Conservation (phyloP, 2,888 invertebrate genomes). For the Choreutis nemorana region DNA sequence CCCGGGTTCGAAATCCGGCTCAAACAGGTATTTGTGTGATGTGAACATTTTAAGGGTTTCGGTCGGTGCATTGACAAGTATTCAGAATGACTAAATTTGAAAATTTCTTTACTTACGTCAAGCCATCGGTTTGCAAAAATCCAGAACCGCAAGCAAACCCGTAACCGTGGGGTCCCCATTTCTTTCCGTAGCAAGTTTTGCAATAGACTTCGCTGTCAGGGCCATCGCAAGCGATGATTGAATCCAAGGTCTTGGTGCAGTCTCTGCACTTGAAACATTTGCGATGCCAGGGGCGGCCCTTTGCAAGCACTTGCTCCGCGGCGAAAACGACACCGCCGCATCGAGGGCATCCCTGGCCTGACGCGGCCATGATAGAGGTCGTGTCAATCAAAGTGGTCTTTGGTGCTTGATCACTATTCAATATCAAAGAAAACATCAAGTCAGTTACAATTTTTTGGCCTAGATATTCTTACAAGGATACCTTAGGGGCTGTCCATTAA, state of each 20-base stretch:
- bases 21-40: background rate
- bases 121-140: constrained; percentile 90
- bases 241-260: constrained; percentile 93
- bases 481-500: too few relatives aligned
- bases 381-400: constrained; percentile 82
- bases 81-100: background rate
- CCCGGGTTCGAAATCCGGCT: too few relatives aligned
- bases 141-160: constrained; percentile 96
- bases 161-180: constrained; percentile 97
- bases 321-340: constrained; percentile 92
- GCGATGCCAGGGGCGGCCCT: constrained; percentile 91
- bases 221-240: constrained; percentile 94
- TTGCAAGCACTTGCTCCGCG: constrained; percentile 93
- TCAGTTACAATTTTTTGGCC: too few relatives aligned
- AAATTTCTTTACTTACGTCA: constrained; percentile 84
- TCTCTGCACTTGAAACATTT: constrained; percentile 93
- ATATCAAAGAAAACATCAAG: too few relatives aligned
- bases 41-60: background rate
- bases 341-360: constrained; percentile 89
- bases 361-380: constrained; percentile 78
- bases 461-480: too few relatives aligned
- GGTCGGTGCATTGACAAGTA: background rate
- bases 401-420: constrained; percentile 75
- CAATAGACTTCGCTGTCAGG: constrained; percentile 94
- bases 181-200: constrained; percentile 97